Evolutionary conservation across 1,140 invertebrate species (phyloP), one percentile per base, ranked within the genome.

Genomic region (Lithobius niger): DNA sequence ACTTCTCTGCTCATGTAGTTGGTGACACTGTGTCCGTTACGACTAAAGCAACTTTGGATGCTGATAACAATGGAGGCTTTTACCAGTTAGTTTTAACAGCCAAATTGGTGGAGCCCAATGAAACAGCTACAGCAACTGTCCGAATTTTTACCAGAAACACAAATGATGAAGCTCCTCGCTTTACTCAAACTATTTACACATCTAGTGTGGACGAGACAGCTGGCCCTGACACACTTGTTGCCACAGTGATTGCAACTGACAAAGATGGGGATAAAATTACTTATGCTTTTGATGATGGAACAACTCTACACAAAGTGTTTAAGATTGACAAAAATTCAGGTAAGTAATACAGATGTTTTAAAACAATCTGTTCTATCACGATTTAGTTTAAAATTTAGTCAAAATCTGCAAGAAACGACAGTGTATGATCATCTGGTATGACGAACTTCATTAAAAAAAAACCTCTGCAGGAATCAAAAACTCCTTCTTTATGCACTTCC

Each of bases 201-300:
- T n/a, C 57, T 4, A 56, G 56, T 51, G n/a, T 58, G 18, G 54
- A 58, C 24, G 57, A 58, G 49, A 58, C 58, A 22, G 57, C 57
- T n/a, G 27, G 52, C 18, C 21, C 56, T 18, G 40, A 27, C 62
- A 78, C 81, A 1, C 81, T 80, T 1, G 77, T 94, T 47, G 89
- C 88, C 0, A 81, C 78, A 62, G 86, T 94, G 1, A 74, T 77
- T 48, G 89, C 89, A 0, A 79, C 75, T 26, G 90, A 94, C 69
- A 84, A 79, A 47, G 90, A 94, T 66, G 86, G 86, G 3, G 89
- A 94, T 71, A 82, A 81, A 57, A 78, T 93, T 2, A 82, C 86
- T 13, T 95, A 91, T 67, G 81, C 82, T 52, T 69, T 93, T 13
- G 75, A 40, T 45, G 16, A 49, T 27, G 40, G 56, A n/a, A 13